These are phyloP conservation scores for Drosophila nebulosa DNA, from an alignment of 1,140 invertebrate genomes.

Conservation along the genomic window DNA sequence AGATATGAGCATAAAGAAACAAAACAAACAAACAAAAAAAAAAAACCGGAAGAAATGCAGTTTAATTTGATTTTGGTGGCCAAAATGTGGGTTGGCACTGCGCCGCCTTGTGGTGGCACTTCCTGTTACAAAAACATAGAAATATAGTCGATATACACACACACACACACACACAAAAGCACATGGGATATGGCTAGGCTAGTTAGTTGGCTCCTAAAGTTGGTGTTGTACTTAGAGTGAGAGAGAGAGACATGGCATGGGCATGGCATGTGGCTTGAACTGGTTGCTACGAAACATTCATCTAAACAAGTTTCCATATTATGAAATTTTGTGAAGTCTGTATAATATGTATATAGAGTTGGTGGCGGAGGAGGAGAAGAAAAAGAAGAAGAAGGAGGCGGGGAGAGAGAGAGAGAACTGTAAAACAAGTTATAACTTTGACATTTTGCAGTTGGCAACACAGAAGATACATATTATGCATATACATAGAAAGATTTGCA, in stretches of 20 bases:
- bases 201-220: neutral
- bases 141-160: neutral
- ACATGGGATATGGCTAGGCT: slow-evolving; percentile 24
- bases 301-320: slow-evolving; percentile 11
- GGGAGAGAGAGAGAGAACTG: slow-evolving; percentile 5
- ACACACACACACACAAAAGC: too few species aligned
- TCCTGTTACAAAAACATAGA: slow-evolving; percentile 68
- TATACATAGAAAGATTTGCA: neutral
- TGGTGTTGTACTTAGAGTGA: neutral
- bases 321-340: neutral
- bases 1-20: too few species aligned
- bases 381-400: neutral
- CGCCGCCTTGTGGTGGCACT: slow-evolving; percentile 40
- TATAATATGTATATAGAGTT: too few species aligned
- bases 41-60: slow-evolving; percentile 60
- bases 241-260: too few species aligned
- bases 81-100: slow-evolving; percentile 64
- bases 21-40: slow-evolving; percentile 9
- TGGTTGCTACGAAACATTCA: slow-evolving; percentile 1
- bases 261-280: slow-evolving; percentile 54
- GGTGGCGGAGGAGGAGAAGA: too few species aligned
- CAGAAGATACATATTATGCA: slow-evolving; percentile 9
- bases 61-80: slow-evolving; percentile 28
- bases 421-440: slow-evolving; percentile 72
- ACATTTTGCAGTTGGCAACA: slow-evolving; percentile 69